Evolutionary conservation across 1,140 invertebrate genomes (phyloP).

Genomic region (Anoplophora glabripennis): DNA sequence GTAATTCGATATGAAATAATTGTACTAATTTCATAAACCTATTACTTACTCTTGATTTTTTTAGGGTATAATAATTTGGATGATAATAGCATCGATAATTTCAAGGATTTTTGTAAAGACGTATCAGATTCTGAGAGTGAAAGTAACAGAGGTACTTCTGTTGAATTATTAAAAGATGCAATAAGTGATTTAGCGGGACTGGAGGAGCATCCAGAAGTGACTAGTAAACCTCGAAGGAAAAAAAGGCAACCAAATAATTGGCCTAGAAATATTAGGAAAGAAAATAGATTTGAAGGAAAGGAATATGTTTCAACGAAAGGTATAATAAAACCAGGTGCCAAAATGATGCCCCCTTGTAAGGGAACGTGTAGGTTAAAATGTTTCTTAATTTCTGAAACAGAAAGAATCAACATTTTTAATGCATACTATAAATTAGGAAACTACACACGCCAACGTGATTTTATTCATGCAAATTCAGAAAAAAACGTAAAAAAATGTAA

Average conservation of each 20-base stretch:
- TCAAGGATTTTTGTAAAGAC: conserved; percentile 11
- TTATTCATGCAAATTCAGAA: conserved; percentile 7
- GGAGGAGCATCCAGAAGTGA: conserved; percentile 9
- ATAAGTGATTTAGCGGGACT: conserved; percentile 1
- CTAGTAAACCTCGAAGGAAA: conserved; percentile 6
- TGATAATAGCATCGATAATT: neutral
- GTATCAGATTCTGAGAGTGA: conserved; percentile 3
- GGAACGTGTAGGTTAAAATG: conserved; percentile 3
- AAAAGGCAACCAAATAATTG: neutral
- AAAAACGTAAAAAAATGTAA: conserved; percentile 5
- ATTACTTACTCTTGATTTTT: neutral
- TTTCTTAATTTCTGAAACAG: conserved; percentile 1
- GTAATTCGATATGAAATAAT: no score
- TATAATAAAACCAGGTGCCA: neutral
- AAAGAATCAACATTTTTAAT: no score
- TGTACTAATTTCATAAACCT: no score
- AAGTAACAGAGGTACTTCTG: neutral
- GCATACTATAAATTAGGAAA: conserved; percentile 6
- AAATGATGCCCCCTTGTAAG: conserved; percentile 6
- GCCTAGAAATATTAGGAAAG: conserved; percentile 12
- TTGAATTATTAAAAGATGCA: neutral
- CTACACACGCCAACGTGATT: conserved; percentile 8
- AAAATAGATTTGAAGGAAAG: conserved; percentile 3
- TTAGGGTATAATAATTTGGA: no score
- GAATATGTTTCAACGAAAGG: conserved; percentile 12